phyloP scores from a whole-genome alignment of 2,797 vertebrate genomes.

The Sebastolobus alascanus region DNA sequence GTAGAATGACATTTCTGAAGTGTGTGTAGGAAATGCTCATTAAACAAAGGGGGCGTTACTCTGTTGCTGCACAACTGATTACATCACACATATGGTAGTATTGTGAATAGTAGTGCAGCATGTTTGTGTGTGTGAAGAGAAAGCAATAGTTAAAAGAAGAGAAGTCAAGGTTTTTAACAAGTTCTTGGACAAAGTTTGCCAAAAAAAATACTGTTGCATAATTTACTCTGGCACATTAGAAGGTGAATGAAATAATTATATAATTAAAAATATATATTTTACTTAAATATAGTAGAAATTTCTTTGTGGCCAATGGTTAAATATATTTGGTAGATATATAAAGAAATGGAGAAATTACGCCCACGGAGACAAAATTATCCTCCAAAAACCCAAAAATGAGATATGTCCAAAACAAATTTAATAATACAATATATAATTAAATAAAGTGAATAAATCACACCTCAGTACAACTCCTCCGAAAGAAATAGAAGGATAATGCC shows the following conservation, averaged over 20 bases:
- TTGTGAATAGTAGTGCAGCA: background rate
- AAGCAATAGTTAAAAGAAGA: background rate
- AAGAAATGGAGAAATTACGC: background rate
- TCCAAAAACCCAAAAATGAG: background rate
- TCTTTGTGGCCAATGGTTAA: background rate
- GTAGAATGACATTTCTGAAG: conserved; percentile 3
- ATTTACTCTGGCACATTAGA: conserved; percentile 7
- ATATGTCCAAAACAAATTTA: background rate
- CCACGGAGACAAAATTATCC: background rate
- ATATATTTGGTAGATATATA: background rate
- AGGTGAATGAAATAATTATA: background rate
- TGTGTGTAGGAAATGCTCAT: conserved; percentile 17
- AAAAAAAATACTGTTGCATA: conserved; percentile 13
- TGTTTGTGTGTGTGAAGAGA: background rate
- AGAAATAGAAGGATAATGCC: background rate
- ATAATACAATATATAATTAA: background rate
- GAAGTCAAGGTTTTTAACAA: background rate
- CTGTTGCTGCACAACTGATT: conserved; percentile 14
- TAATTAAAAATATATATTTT: background rate
- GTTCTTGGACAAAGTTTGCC: background rate
- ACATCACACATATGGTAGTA: conserved; percentile 8
- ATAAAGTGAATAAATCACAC: background rate
- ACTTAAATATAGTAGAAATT: too few species aligned
- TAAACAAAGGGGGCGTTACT: conserved; percentile 1
- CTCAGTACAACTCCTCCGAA: background rate